These are phyloP conservation scores for Homalodisca vitripennis DNA, from an alignment of 1,140 invertebrate species.

Conservation along the genomic window DNA sequence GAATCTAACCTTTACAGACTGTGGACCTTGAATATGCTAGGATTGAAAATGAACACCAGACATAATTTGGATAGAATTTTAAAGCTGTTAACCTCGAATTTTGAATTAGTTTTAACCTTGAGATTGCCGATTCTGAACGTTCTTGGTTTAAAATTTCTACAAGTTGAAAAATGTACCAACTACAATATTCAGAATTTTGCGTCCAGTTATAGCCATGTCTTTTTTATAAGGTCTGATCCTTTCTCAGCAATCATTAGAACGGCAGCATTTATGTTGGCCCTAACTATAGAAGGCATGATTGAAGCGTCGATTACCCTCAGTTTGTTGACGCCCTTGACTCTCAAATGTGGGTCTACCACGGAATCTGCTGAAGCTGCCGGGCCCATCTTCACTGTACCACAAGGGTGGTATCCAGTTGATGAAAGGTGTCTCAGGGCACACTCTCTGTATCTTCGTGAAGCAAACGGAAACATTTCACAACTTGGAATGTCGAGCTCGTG, in stretches of 20 bases:
- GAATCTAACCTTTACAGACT: no score
- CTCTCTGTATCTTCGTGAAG: conserved; percentile 39
- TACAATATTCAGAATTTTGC: no score
- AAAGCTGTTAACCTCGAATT: no score
- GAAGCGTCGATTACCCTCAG: conserved; percentile 69
- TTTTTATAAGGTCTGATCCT: conserved; percentile 63
- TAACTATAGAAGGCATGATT: conserved; percentile 66
- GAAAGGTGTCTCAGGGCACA: conserved; percentile 43
- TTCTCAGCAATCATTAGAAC: conserved; percentile 70
- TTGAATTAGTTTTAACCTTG: no score
- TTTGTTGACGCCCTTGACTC: conserved; percentile 58
- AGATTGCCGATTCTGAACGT: no score
- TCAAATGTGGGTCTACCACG: conserved; percentile 59
- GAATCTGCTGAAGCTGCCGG: conserved; percentile 43
- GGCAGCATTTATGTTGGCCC: conserved; percentile 68
- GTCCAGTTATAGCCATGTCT: conserved; percentile 51
- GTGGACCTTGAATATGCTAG: no score
- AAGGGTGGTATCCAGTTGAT: conserved; percentile 46
- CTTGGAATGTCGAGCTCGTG: background rate
- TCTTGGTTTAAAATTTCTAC: no score
- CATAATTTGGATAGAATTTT: no score
- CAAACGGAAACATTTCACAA: background rate
- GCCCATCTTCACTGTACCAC: conserved; percentile 51
- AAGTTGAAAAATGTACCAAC: no score
- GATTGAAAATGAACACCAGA: no score